Evolutionary conservation across 2,113 vertebrate species (phyloP), one percentile per base, ranked within the genome.

Genomic region (Datnioides undecimradiatus): DNA sequence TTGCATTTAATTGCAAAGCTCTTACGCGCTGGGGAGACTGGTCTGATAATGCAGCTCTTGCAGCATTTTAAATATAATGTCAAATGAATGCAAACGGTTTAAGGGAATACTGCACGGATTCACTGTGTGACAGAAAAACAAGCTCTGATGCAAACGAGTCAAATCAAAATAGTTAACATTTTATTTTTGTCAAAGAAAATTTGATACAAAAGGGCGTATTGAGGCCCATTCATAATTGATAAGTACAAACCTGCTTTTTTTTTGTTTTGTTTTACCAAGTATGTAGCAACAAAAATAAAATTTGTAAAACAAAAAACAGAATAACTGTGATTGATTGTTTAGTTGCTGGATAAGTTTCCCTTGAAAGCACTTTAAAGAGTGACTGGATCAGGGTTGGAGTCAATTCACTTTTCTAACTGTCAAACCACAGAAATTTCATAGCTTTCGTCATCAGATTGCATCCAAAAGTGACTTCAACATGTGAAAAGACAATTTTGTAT

Each of bases 181-280:
- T 91, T 73, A 86, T 91, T 91, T 83, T 57, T 82, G 66, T 90
- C 79, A 68, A 83, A 81, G 63, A 76, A 75, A 84, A 52, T 43
- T 65, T 60, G 43, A 88, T 90, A 91, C 81, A 92, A 93, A 93
- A 86, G 72, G 34, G 48, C 40, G 74, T 55, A 79, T 45, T 54
- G 19, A 40, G 57, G 27, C 46, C 71, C 54, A 82, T 46, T 76
- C 60, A 66, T 58, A 76, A 65, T 80, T 88, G 29, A 82, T 33
- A 85, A 82, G 71, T 88, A 87, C 19, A 83, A 90, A 87, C 29
- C 77, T 73, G 66, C 13, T 17, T 67, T 62, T 67, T 54, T 29
- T 23, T 48, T 36, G 4, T 36, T 19, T 51, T 45, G 27, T 60
- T 70, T 73, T 36, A 74, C 49, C 60, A 54, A 73, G 41, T 69